Evolutionary conservation across 2,888 invertebrate species (phyloP).

Genomic region (Limnephilus marmoratus): DNA sequence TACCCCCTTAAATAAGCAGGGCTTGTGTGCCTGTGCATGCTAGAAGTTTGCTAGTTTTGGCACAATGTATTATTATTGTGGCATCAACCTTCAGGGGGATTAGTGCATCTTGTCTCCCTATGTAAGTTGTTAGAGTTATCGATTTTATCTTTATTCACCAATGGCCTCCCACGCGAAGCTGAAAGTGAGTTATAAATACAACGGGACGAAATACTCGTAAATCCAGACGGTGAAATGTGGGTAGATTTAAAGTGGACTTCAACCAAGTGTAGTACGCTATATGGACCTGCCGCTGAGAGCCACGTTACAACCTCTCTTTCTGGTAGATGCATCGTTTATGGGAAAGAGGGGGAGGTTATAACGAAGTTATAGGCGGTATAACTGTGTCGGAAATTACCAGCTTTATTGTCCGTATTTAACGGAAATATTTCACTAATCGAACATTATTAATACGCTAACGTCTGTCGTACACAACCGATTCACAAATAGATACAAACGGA

Average conservation of each 20-base stretch:
- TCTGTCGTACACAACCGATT: too few relatives aligned
- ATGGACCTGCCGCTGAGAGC: not conserved
- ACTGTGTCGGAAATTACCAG: not conserved
- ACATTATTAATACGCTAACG: too few relatives aligned
- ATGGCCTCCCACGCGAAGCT: not conserved
- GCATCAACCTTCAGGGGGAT: not conserved
- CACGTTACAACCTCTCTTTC: not conserved
- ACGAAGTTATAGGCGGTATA: not conserved
- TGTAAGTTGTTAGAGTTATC: not conserved
- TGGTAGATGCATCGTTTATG: not conserved
- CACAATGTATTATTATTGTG: not conserved
- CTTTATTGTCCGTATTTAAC: too few relatives aligned
- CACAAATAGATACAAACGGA: too few relatives aligned
- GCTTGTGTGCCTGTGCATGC: too few relatives aligned
- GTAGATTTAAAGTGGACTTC: not conserved
- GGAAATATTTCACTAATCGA: too few relatives aligned
- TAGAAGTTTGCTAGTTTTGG: too few relatives aligned
- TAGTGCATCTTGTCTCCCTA: not conserved
- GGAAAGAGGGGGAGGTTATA: not conserved
- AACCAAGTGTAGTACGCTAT: not conserved
- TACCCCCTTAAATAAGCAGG: too few relatives aligned
- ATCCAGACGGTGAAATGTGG: conserved; percentile 22
- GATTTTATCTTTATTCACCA: conserved; percentile 2
- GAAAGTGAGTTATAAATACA: not conserved
- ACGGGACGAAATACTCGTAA: not conserved